Evolutionary conservation across 2,113 vertebrate genomes (phyloP).

Genomic region (Alouatta palliata): DNA sequence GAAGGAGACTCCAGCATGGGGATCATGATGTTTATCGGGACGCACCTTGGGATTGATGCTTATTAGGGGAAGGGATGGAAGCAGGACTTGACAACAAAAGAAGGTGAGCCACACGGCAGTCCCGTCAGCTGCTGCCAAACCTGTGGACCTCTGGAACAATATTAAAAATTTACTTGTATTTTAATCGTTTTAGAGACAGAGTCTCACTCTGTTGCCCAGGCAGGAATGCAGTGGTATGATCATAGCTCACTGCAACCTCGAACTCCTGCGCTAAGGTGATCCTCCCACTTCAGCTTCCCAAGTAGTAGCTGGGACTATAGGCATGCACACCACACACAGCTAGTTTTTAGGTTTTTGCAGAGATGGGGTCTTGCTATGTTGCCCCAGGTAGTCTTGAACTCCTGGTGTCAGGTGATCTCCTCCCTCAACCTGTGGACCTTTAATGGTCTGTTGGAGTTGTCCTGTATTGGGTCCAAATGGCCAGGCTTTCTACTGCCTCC

Average conservation of each 20-base stretch:
- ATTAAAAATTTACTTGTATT: neutral
- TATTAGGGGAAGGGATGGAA: neutral
- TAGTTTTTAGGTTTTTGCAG: neutral
- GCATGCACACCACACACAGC: neutral
- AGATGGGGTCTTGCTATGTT: neutral
- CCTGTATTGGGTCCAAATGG: neutral
- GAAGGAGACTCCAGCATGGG: neutral
- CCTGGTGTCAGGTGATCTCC: neutral
- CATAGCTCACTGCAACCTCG: neutral
- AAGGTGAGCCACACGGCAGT: fast-evolving
- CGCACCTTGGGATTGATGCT: neutral
- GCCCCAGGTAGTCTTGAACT: neutral
- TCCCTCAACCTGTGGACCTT: neutral
- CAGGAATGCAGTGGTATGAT: neutral
- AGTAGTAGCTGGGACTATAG: neutral
- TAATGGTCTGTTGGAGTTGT: neutral
- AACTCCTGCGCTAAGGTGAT: neutral
- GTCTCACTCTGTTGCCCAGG: neutral
- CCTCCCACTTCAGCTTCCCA: neutral
- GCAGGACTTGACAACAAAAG: neutral
- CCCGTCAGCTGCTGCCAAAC: neutral
- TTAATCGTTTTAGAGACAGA: neutral
- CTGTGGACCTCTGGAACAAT: neutral
- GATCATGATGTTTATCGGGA: neutral
- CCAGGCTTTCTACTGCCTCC: neutral